Percentiles rank a stretch among this genome's conserved stretches.
Evolutionary conservation across 2,797 vertebrate genomes (phyloP).

Genomic region (Amphiprion clarkii): DNA sequence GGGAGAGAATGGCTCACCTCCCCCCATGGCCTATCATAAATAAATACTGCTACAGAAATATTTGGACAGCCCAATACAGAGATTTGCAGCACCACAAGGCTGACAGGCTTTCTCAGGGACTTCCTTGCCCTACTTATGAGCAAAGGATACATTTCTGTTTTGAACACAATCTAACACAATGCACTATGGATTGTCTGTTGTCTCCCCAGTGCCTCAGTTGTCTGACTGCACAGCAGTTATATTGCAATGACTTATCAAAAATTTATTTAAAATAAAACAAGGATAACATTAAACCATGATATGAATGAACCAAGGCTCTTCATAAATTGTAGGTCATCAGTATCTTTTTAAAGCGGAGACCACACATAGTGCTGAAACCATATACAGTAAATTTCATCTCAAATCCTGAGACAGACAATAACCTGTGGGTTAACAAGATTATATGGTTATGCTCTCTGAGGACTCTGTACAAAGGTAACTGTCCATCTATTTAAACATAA

Average conservation of each 20-base stretch:
- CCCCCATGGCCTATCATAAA: slow-evolving; percentile 78
- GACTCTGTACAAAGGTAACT: slow-evolving; percentile 28
- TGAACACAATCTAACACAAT: slow-evolving; percentile 45
- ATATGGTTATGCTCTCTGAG: slow-evolving; percentile 36
- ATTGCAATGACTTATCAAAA: slow-evolving; percentile 35
- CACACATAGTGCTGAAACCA: slow-evolving; percentile 16
- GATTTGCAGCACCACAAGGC: slow-evolving; percentile 68
- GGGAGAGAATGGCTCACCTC: slow-evolving; percentile 69
- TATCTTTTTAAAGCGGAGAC: slow-evolving; percentile 8
- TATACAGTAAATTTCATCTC: slow-evolving; percentile 26
- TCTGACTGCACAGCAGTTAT: not conserved
- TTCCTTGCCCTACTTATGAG: slow-evolving; percentile 76
- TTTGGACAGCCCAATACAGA: slow-evolving; percentile 78
- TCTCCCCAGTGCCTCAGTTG: slow-evolving; percentile 18
- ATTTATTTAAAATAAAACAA: slow-evolving; percentile 35
- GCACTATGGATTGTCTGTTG: slow-evolving; percentile 23
- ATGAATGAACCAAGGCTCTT: slow-evolving; percentile 29
- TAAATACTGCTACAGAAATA: slow-evolving; percentile 83
- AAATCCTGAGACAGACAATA: slow-evolving; percentile 38
- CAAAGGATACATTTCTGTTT: slow-evolving; percentile 64
- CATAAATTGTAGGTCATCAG: slow-evolving; percentile 2
- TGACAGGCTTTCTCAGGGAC: slow-evolving; percentile 75
- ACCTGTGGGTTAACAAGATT: slow-evolving; percentile 24
- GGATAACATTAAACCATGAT: slow-evolving; percentile 1
- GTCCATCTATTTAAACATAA: slow-evolving; percentile 8